A percentile compares a stretch with the other conserved stretches of the same genome.
Conservation (phyloP, 2,888 invertebrate genomes). For the Zygaena filipendulae region DNA sequence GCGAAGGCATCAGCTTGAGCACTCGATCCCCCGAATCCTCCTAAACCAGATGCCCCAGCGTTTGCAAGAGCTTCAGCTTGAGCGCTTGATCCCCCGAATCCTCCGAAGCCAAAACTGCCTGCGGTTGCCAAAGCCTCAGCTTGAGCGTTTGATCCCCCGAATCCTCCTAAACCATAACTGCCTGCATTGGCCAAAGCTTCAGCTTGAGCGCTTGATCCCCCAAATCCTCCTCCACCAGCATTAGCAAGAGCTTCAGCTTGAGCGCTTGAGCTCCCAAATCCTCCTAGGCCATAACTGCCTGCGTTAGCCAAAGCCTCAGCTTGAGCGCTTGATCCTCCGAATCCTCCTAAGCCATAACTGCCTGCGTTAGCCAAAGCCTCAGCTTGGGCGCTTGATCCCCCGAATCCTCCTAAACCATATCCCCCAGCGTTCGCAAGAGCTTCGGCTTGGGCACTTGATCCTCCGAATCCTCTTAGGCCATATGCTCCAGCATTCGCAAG, state of each 20-base stretch:
- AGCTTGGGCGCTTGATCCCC: background rate
- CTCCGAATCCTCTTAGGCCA: too few species aligned
- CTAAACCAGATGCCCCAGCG: background rate
- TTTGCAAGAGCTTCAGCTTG: constrained; percentile 1
- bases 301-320: background rate
- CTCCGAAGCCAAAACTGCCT: too few species aligned
- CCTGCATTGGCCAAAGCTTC: constrained; percentile 2
- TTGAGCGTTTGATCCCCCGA: background rate
- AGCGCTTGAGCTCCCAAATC: constrained; percentile 3
- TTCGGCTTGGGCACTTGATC: background rate
- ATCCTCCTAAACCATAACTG: constrained; percentile 1
- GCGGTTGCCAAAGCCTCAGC: constrained; percentile 3
- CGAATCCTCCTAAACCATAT: background rate
- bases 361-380: background rate
- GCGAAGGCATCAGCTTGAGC: constrained; percentile 12
- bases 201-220: constrained; percentile 7
- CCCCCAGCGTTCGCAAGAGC: background rate
- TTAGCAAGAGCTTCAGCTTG: constrained; percentile 5
- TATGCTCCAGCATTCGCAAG: background rate
- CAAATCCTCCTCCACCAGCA: background rate
- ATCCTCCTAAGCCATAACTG: background rate
- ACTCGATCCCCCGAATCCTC: background rate
- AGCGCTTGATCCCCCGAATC: constrained; percentile 6
- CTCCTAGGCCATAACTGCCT: constrained; percentile 9
- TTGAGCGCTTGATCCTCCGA: background rate